Evolutionary conservation across 2,888 invertebrate genomes (phyloP), one percentile per base, ranked within the genome.

Genomic region (Lasius platythorax): DNA sequence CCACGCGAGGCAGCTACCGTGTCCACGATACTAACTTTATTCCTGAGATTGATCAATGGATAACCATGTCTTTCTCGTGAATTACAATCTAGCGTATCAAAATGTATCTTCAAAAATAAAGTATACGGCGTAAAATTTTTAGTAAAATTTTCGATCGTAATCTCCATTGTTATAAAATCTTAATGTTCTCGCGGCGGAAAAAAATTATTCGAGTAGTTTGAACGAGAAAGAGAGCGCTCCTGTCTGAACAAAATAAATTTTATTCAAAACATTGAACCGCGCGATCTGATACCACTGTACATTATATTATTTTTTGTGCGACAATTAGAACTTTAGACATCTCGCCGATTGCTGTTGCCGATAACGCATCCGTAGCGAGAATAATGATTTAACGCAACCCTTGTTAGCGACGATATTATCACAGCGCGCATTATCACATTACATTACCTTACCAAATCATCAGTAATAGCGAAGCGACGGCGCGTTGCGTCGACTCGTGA

Each of bases 1-100:
- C 93, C 93, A 93, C 93, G 93, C 91, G 86, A 90, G 68, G 89
- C 93, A 91, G 86, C 79, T 85, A 93, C 91, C 93, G 93, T 93
- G 90, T 93, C 91, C 87, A 68, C 56, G 63, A 56, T 46, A 79
- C 84, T 74, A 70, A 75, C 73, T 88, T 88, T 85, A 83, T 72
- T 87, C 82, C 72, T 64, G 28, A 64, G 37, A 78, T 53, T 88
- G 88, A 90, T 90, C 87, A 90, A 88, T 88, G 90, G 88, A 90
- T 86, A 90, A 88, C 85, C 83, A 63, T 53, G 81, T 84, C 68
- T 84, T 76, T 79, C 70, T 46, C 70, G 70, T 78, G 82, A 46
- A 46, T 53, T 56, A 46, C n/a, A n/a, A 53, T 53, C n/a, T 53
- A n/a, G 18, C 8, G 8, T 43, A 64, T 28, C 28, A 33, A 12